Percentiles rank a stretch among this genome's conserved stretches.
Evolutionary conservation across 2,888 invertebrate species (phyloP).

Genomic region (Lithophane semibrunnea): DNA sequence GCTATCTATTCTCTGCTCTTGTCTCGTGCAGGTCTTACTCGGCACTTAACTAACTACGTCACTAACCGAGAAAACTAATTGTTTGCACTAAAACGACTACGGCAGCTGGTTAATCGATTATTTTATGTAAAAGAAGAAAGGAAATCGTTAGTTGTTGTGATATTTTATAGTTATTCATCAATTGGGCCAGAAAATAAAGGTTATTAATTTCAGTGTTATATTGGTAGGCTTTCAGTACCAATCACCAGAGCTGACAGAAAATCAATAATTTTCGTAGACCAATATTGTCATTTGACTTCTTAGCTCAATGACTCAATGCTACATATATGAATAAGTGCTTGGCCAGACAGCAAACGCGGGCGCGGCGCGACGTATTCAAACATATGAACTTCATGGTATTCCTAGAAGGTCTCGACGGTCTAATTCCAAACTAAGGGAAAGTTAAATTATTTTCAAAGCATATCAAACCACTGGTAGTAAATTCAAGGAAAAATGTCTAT

Average conservation of each 20-base stretch:
- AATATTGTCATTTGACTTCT: neutral
- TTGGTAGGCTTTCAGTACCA: neutral
- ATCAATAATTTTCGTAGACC: neutral
- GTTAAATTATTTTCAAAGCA: neutral
- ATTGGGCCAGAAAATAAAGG: accelerated
- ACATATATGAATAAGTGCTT: neutral
- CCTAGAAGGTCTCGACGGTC: neutral
- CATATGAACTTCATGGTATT: neutral
- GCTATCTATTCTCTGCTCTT: slow-evolving; percentile 1
- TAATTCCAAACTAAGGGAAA: neutral
- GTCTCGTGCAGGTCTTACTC: slow-evolving; percentile 60
- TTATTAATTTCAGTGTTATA: neutral
- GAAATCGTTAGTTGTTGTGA: neutral
- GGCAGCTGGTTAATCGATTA: slow-evolving; percentile 19
- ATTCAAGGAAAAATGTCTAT: neutral
- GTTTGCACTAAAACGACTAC: slow-evolving; percentile 27
- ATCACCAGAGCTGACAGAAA: neutral
- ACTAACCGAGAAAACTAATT: slow-evolving; percentile 55
- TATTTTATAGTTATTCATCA: neutral
- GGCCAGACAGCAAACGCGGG: no score
- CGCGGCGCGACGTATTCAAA: no score
- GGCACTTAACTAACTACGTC: slow-evolving; percentile 51
- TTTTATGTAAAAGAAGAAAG: slow-evolving; percentile 7
- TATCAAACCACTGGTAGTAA: neutral
- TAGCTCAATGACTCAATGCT: neutral